Evolutionary conservation across 2,797 vertebrate genomes (phyloP).

Genomic region (Enoplosus armatus): DNA sequence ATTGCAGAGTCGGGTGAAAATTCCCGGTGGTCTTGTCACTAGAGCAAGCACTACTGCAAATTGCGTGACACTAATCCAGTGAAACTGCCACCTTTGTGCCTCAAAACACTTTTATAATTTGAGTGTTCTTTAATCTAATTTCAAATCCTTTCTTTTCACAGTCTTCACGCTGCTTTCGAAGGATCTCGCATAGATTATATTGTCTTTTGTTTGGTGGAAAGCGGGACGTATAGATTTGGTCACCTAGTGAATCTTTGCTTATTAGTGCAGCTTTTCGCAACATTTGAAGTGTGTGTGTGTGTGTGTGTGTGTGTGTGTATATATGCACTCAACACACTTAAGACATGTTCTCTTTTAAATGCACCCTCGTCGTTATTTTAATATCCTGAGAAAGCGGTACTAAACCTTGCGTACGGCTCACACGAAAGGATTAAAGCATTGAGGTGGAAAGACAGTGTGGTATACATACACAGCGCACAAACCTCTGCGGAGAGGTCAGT

Average conservation of each 20-base stretch:
- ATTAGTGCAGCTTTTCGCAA: not conserved
- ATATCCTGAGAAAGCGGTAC: not conserved
- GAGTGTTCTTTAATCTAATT: not conserved
- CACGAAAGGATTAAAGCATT: conserved; percentile 2
- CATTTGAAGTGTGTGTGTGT: not conserved
- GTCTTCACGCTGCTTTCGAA: not conserved
- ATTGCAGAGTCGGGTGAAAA: too few species aligned
- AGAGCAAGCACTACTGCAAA: too few species aligned
- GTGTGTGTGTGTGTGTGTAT: not conserved
- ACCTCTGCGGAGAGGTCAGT: conserved; percentile 12
- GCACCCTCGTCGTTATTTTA: conserved; percentile 17
- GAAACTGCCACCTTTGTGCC: too few species aligned
- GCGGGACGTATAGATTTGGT: not conserved
- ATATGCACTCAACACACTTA: not conserved
- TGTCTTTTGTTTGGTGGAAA: not conserved
- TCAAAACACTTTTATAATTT: too few species aligned
- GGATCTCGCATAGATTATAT: not conserved
- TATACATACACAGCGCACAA: not conserved
- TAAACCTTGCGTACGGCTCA: conserved; percentile 10
- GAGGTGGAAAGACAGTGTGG: conserved; percentile 8
- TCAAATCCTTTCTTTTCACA: not conserved
- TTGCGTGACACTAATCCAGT: too few species aligned
- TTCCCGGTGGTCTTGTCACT: not conserved
- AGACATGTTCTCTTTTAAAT: not conserved
- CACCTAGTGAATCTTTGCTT: not conserved